phyloP scores from a whole-genome alignment of 2,797 vertebrate species.

The Peromyscus attwateri region DNA sequence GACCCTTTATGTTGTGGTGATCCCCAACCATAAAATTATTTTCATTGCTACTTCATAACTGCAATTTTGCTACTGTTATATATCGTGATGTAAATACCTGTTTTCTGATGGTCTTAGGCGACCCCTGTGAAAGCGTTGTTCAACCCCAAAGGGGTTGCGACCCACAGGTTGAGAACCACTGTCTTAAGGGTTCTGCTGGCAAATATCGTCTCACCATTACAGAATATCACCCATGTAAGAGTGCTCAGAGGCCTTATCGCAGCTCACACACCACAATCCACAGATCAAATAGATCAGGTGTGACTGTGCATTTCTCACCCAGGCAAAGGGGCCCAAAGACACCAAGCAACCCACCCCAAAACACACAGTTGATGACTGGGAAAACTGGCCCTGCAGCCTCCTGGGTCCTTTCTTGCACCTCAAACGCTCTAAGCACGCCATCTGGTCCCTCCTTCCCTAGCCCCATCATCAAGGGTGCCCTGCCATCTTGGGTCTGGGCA shows the following conservation, averaged over 20 bases:
- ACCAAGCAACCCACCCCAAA: not conserved
- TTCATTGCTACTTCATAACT: not conserved
- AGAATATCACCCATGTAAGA: not conserved
- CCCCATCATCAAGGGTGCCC: not conserved
- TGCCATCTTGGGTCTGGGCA: not conserved
- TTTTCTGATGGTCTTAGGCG: not conserved
- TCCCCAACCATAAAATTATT: not conserved
- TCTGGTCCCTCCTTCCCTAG: not conserved
- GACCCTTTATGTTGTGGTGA: not conserved
- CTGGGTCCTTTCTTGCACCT: not conserved
- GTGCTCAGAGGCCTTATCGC: not conserved
- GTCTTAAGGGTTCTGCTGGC: not conserved
- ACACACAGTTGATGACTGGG: not conserved
- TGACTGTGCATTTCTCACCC: not conserved
- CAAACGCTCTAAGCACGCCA: not conserved
- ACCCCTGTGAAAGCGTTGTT: not conserved
- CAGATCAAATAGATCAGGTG: not conserved
- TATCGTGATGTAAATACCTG: not conserved
- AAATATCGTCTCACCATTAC: not conserved
- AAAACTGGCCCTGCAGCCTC: not conserved
- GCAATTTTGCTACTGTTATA: not conserved
- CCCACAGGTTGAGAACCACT: not conserved
- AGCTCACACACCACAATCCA: not conserved
- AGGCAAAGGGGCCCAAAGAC: conserved; percentile 42
- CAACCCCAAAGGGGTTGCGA: not conserved